A percentile compares a stretch with the other conserved stretches of the same genome.
Conservation (phyloP, 2,888 invertebrate species). For the Machimus atricapillus region DNA sequence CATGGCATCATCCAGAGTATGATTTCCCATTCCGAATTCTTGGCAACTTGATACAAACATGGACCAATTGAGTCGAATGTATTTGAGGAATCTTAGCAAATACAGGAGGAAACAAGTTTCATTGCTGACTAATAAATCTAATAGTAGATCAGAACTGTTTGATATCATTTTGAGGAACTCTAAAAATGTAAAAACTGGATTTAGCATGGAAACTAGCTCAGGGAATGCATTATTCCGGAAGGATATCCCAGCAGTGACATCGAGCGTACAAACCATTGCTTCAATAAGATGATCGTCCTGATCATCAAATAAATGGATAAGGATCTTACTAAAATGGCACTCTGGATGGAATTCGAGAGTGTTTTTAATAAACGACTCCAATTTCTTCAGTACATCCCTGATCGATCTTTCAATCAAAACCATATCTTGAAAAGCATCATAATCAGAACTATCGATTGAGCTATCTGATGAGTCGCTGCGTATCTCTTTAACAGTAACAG, state of each 20-base stretch:
- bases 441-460: constrained; percentile 83
- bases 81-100: constrained; percentile 82
- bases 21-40: constrained; percentile 62
- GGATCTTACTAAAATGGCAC: constrained; percentile 85
- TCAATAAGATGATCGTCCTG: constrained; percentile 91
- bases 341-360: constrained; percentile 86
- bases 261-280: constrained; percentile 89
- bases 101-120: constrained; percentile 90
- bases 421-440: constrained; percentile 89
- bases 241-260: constrained; percentile 85
- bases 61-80: constrained; percentile 82
- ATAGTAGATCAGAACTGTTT: constrained; percentile 78
- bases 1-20: constrained; percentile 81
- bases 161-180: constrained; percentile 85
- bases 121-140: constrained; percentile 87
- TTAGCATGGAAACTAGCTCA: constrained; percentile 80
- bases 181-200: constrained; percentile 85
- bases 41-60: constrained; percentile 82
- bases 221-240: constrained; percentile 82
- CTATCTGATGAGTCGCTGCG: constrained; percentile 86
- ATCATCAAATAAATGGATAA: constrained; percentile 86
- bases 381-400: constrained; percentile 79
- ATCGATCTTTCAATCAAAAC: constrained; percentile 86
- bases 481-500: constrained; percentile 89
- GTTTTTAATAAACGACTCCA: constrained; percentile 82